Conservation (phyloP, 2,888 invertebrate species). For the Pteria penguin region DNA sequence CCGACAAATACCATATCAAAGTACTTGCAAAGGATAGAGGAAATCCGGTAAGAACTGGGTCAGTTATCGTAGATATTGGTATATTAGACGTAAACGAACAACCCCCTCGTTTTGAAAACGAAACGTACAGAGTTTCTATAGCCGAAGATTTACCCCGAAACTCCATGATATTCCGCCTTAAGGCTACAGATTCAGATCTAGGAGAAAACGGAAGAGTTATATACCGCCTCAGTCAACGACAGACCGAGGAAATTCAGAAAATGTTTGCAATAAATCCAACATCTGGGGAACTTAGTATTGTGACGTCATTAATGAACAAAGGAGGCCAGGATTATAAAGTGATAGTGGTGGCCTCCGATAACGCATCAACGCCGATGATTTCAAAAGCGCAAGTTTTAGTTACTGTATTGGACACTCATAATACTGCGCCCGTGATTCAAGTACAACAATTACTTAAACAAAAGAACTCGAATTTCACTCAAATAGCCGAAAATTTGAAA, state of each 20-base stretch:
- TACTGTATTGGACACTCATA: slow-evolving; percentile 55
- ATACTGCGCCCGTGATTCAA: slow-evolving; percentile 55
- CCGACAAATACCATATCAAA: slow-evolving; percentile 56
- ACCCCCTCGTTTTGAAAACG: slow-evolving; percentile 60
- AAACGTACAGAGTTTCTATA: slow-evolving; percentile 65
- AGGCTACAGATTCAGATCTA: slow-evolving; percentile 91
- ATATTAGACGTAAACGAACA: slow-evolving; percentile 72
- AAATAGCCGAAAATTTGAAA: slow-evolving; percentile 64
- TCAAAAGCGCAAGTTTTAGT: slow-evolving; percentile 53
- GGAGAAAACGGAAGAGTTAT: slow-evolving; percentile 85
- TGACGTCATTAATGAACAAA: slow-evolving; percentile 29
- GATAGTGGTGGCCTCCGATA: slow-evolving; percentile 57
- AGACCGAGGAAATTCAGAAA: slow-evolving; percentile 28
- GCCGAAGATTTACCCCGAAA: slow-evolving; percentile 56
- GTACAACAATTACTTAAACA: slow-evolving; percentile 45
- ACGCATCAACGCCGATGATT: slow-evolving; percentile 49
- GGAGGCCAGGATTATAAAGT: slow-evolving; percentile 45
- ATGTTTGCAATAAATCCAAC: slow-evolving; percentile 44
- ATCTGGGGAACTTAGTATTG: slow-evolving; percentile 52
- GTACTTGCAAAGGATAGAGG: slow-evolving; percentile 68
- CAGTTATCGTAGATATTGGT: slow-evolving; percentile 60
- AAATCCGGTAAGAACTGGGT: slow-evolving; percentile 53
- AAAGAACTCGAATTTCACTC: slow-evolving; percentile 47
- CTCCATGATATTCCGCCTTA: slow-evolving; percentile 81
- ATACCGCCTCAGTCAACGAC: slow-evolving; percentile 33